These are phyloP conservation scores for Lathronympha strigana DNA, from an alignment of 2,888 invertebrate species.

Conservation along the genomic window DNA sequence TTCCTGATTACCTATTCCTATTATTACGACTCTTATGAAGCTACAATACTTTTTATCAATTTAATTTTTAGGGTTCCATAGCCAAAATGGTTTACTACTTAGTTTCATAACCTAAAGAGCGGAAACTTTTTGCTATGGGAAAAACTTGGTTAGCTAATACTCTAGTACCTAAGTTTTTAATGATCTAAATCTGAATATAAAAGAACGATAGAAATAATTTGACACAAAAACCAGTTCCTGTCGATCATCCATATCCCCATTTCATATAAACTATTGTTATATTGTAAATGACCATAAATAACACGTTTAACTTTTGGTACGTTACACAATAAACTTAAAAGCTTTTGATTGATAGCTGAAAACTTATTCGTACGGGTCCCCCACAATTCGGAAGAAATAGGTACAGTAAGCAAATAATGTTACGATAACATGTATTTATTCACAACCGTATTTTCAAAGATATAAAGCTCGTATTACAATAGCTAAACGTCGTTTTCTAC, in stretches of 20 bases:
- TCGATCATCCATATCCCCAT: slow-evolving; percentile 5
- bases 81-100: too few relatives aligned
- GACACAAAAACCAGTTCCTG: neutral
- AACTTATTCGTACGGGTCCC: slow-evolving; percentile 16
- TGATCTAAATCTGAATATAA: neutral
- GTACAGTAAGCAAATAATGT: neutral
- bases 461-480: neutral
- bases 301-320: slow-evolving; percentile 24
- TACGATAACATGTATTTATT: neutral
- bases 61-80: too few relatives aligned
- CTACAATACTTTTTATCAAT: too few relatives aligned
- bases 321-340: slow-evolving; percentile 24
- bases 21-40: too few relatives aligned
- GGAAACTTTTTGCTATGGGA: too few relatives aligned
- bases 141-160: too few relatives aligned
- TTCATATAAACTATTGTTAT: neutral
- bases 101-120: too few relatives aligned
- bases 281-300: slow-evolving; percentile 28
- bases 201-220: neutral
- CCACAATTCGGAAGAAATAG: neutral
- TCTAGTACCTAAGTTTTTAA: too few relatives aligned
- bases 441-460: neutral
- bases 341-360: slow-evolving; percentile 30
- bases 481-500: neutral
- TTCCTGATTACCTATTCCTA: too few relatives aligned